phyloP scores from a whole-genome alignment of 2,888 invertebrate genomes.

The Melikaiella ostensackeni region DNA sequence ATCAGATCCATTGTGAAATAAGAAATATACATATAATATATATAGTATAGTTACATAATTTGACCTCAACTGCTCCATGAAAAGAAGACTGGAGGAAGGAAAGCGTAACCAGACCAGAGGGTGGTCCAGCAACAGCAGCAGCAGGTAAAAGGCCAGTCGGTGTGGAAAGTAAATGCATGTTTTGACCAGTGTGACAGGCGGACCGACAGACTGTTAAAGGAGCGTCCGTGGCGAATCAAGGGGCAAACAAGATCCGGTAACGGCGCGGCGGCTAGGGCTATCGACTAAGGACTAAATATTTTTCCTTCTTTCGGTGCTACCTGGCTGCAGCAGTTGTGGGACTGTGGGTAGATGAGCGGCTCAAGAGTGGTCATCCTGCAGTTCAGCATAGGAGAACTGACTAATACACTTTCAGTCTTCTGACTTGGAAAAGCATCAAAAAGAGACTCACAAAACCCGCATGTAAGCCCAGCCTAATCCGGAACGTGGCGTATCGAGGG shows the following conservation, averaged over 20 bases:
- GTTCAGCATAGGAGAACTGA: neutral
- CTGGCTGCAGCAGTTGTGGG: constrained; percentile 33
- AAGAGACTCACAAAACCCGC: constrained; percentile 46
- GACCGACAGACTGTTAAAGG: constrained; percentile 47
- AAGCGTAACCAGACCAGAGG: constrained; percentile 17
- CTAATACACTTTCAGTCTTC: neutral
- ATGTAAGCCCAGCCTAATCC: constrained; percentile 59
- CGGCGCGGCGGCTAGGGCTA: constrained; percentile 60
- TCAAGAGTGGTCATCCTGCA: constrained; percentile 17
- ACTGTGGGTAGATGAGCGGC: constrained; percentile 7
- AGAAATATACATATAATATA: constrained; percentile 8
- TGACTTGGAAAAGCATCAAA: constrained; percentile 46
- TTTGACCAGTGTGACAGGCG: constrained; percentile 45
- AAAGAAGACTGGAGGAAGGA: constrained; percentile 8
- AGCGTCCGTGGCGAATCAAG: constrained; percentile 69
- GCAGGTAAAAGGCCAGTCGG: constrained; percentile 31
- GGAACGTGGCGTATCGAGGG: constrained; percentile 58
- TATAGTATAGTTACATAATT: constrained; percentile 25
- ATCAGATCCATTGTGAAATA: constrained; percentile 39
- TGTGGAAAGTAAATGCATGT: constrained; percentile 37
- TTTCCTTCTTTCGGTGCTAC: constrained; percentile 53
- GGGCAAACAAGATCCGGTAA: constrained; percentile 67
- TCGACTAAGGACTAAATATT: constrained; percentile 55
- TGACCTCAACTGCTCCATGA: constrained; percentile 11
- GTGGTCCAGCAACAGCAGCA: constrained; percentile 6